Base-by-base conservation (phyloP, 2,797 vertebrate species). In the Takifugu ocellatus region DNA sequence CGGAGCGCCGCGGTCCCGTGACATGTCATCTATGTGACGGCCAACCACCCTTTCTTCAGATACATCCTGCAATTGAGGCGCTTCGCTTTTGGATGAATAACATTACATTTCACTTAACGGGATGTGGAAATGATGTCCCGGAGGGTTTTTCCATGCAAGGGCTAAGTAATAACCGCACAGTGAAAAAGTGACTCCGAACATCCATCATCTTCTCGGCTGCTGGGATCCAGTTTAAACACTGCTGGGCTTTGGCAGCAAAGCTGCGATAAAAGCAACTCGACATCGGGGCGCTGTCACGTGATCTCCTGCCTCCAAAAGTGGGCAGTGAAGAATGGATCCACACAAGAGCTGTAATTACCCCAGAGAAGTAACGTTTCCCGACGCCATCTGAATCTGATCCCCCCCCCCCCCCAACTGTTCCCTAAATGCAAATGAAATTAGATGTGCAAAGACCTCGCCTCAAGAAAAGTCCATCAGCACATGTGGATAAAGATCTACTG, bases 191-290 rank as follows among this genome's bases (percentile, higher is more conserved):
- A 45, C 57, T 73, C 58, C 69, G 66, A 62, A 73, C 76, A 79
- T 82, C 68, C 68, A 81, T 83, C 77, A 79, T 31, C 58, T 49
- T 25, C 16, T 27, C 47, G 59, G 64, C 63, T 56, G 70, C 71
- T 68, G 54, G 78, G 82, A 79, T 80, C 81, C 75, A 59, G 63
- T 74, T 82, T 62, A 72, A 86, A 84, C 75, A 81, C 59, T 57
- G 51, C 65, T 69, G 76, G 74, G 77, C 68, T 79, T 84, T 79
- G 63, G 71, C 72, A 68, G 72, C 70, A 64, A 65, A 74, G 68
- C 68, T 61, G 68, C 68, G 73, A 76, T 80, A 74, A 79, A 81
- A 79, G 68, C 64, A 78, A 80, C 74, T 78, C 82, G 79, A 86
- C 79, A 79, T 74, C 82, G 78, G 21, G 55, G 55, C 64, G 55